These are phyloP conservation scores for Pipa parva DNA, from an alignment of 2,113 vertebrate genomes.

Conservation along the genomic window DNA sequence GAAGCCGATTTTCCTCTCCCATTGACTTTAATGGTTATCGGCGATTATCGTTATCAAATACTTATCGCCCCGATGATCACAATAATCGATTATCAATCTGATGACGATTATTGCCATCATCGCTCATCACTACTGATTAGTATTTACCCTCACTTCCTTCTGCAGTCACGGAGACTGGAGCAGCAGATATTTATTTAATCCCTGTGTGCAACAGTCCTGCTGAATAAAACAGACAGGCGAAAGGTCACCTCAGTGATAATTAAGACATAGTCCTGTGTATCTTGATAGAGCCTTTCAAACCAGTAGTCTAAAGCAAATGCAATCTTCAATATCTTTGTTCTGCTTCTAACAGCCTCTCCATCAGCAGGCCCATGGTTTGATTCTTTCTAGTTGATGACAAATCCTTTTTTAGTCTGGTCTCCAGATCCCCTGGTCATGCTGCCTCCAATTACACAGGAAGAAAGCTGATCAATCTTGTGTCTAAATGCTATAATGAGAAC, in stretches of 20 bases:
- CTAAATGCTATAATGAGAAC: constrained; percentile 31
- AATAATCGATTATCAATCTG: too few species aligned
- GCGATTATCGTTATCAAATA: too few species aligned
- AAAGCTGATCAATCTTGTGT: constrained; percentile 39
- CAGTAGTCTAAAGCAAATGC: not conserved
- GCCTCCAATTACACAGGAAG: not conserved
- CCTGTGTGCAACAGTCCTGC: too few species aligned
- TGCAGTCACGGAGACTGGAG: too few species aligned
- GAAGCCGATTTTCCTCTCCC: too few species aligned
- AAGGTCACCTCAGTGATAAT: not conserved
- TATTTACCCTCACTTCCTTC: too few species aligned
- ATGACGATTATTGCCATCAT: too few species aligned
- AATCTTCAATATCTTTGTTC: not conserved
- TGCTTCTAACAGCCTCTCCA: not conserved
- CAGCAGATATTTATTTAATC: too few species aligned
- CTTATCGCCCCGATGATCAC: too few species aligned
- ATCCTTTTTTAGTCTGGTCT: constrained; percentile 2
- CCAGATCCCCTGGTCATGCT: constrained; percentile 4
- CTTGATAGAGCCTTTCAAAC: not conserved
- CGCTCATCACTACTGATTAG: too few species aligned
- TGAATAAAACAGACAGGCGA: not conserved
- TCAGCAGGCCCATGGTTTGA: not conserved
- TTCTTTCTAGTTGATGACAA: not conserved
- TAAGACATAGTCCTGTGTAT: not conserved
- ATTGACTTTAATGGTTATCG: too few species aligned